phyloP scores from a whole-genome alignment of 2,113 vertebrate species.

The Antechinus stuartii region DNA sequence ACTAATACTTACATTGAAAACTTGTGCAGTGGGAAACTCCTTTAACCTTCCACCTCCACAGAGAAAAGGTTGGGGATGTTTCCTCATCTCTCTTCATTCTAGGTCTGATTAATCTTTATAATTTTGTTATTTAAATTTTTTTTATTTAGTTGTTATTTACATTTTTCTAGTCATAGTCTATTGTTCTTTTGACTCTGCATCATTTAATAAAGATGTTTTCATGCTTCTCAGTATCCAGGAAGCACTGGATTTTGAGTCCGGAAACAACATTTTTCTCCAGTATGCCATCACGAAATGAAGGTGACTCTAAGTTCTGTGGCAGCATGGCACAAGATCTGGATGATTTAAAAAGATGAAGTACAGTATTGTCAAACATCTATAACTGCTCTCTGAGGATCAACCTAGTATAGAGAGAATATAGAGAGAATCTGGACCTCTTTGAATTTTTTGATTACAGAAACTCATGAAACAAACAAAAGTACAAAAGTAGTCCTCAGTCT shows the following conservation, averaged over 20 bases:
- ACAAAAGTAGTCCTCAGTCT: not conserved
- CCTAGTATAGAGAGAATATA: not conserved
- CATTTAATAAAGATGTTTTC: not conserved
- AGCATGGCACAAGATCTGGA: not conserved
- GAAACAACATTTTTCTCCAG: not conserved
- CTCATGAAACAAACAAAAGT: not conserved
- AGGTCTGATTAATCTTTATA: not conserved
- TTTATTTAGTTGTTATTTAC: not conserved
- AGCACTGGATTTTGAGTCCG: not conserved
- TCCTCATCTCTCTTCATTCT: not conserved
- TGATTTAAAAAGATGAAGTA: not conserved
- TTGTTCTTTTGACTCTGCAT: not conserved
- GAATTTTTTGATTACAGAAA: not conserved
- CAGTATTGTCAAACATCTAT: not conserved
- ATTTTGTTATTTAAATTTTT: not conserved
- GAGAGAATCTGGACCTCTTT: not conserved
- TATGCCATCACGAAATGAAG: not conserved
- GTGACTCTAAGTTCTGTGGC: not conserved
- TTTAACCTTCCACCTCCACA: not conserved
- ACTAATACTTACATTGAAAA: not conserved
- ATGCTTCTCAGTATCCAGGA: not conserved
- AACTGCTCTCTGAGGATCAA: no score
- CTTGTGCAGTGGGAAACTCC: not conserved
- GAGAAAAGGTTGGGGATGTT: not conserved
- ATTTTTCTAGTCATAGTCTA: not conserved